A percentile compares a stretch with the other conserved stretches of the same genome.
These are phyloP conservation scores for Phaethon lepturus DNA, from an alignment of 2,113 vertebrate species.

Conservation along the genomic window DNA sequence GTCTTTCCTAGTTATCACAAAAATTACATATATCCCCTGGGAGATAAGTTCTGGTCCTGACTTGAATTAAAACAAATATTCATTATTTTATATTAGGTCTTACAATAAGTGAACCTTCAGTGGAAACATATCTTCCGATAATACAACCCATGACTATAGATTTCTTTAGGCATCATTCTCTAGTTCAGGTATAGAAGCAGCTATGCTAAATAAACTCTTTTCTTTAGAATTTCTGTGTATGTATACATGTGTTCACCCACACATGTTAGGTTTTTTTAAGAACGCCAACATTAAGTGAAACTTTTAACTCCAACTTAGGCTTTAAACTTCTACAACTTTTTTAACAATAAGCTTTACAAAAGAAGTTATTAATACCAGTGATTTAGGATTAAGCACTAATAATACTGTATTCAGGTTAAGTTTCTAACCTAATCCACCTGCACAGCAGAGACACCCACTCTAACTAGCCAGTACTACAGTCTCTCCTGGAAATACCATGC, in stretches of 20 bases:
- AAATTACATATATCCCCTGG: slow-evolving; percentile 4
- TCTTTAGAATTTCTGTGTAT: neutral
- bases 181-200: neutral
- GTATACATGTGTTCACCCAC: neutral
- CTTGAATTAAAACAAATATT: slow-evolving; percentile 43
- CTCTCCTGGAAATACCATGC: neutral
- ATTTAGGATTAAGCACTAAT: neutral
- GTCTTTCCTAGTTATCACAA: slow-evolving; percentile 19
- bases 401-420: neutral
- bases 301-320: neutral
- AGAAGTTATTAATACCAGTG: neutral
- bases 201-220: neutral
- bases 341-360: neutral
- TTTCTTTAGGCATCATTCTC: neutral
- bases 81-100: slow-evolving; percentile 30
- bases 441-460: neutral
- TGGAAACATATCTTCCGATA: neutral
- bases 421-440: neutral
- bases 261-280: neutral
- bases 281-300: neutral
- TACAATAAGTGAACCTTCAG: slow-evolving; percentile 26
- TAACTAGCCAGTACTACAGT: neutral
- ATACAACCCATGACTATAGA: neutral
- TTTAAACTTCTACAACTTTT: neutral
- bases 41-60: slow-evolving; percentile 2